A percentile compares a stretch with the other conserved stretches of the same genome.
These are phyloP conservation scores for Petrocephalus sullivani DNA, from an alignment of 2,797 vertebrate species.

Conservation along the genomic window DNA sequence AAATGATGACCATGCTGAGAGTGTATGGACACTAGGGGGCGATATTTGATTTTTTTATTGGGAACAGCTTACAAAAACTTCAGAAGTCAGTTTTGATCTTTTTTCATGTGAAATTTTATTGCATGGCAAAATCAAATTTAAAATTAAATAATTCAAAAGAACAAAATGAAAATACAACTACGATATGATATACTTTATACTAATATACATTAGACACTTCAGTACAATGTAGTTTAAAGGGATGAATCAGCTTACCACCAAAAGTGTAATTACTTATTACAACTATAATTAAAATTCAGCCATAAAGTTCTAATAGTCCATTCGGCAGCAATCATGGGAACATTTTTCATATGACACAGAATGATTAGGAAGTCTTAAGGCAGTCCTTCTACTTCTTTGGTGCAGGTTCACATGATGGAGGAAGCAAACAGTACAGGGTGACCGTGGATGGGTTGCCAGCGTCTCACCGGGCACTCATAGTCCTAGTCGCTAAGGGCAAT, in stretches of 20 bases:
- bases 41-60: not conserved
- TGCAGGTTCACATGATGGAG: not conserved
- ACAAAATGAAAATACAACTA: not conserved
- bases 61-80: not conserved
- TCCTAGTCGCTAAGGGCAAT: not conserved
- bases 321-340: not conserved
- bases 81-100: not conserved
- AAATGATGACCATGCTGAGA: not conserved
- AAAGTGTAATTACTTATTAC: too few relatives aligned
- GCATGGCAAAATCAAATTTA: not conserved
- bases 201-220: not conserved
- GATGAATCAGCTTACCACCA: not conserved
- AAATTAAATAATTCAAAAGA: not conserved
- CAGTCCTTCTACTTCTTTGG: not conserved
- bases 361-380: not conserved
- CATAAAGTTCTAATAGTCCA: not conserved
- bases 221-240: not conserved
- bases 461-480: not conserved
- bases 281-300: not conserved
- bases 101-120: not conserved
- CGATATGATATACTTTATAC: not conserved
- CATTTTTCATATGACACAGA: not conserved
- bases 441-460: not conserved
- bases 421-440: not conserved
- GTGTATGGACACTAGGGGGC: not conserved